Base-by-base conservation (phyloP, 2,113 vertebrate species). In the Neodontobutis hainanensis region DNA sequence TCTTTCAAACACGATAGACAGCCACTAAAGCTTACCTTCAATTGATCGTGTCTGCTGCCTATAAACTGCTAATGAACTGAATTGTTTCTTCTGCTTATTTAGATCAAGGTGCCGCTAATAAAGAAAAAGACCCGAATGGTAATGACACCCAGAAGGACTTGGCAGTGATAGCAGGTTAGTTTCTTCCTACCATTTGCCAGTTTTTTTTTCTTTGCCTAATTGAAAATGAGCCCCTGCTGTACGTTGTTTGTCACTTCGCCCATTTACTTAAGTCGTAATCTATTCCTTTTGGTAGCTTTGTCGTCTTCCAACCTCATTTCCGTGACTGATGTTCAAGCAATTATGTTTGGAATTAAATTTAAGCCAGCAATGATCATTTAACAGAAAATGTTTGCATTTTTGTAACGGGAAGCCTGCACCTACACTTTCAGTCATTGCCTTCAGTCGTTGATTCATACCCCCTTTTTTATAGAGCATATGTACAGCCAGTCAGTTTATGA, bases 51-150 rank as follows among this genome's bases (percentile, higher is more conserved):
- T 36, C 44, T 53, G 16, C 40, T 45, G 48, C 15, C 5, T 42
- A n/a, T 0, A n/a, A 15, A 7, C 16, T 12, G 9, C 60, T 71
- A 65, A 72, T 68, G 53, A 63, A 58, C 52, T 15, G 65, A 34
- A 59, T 40, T 76, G 53, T 68, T 57, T 80, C 49, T 36, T 76
- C 19, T 27, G 19, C 19, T 36, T 82, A 55, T 70, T 11, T 87
- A 96, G 96, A 95, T 94, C 90, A 95, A 66, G 95, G 94, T 62
- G 94, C 96, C 68, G 88, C 87, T 7, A 93, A 95, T 27, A 93
- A 94, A 91, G 96, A 94, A 50, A 92, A 91, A 62, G 94, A 95
- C 51, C 94, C 92, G 65, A 91, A 90, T 35, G 94, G 90, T 68
- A 92, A 92, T 45, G 88, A 91, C 42, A 89, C 93, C 73, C 93